Conservation (phyloP, 2,113 vertebrate species). For the Uropsilus gracilis region DNA sequence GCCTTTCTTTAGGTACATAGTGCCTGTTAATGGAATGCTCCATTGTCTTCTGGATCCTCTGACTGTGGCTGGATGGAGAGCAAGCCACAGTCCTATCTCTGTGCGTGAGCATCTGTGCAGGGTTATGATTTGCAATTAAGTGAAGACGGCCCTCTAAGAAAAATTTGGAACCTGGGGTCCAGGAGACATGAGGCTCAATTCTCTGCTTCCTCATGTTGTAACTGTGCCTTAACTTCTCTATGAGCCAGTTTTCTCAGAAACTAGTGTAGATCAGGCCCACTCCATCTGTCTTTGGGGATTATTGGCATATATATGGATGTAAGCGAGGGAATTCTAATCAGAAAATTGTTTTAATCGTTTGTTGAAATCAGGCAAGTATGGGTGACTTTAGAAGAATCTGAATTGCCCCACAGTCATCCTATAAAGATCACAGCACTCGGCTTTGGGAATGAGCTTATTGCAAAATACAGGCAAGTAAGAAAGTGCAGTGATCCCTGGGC, state of each 20-base stretch:
- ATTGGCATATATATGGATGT: background rate
- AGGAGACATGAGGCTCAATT: background rate
- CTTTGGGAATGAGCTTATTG: background rate
- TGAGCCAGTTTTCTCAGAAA: background rate
- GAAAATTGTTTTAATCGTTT: background rate
- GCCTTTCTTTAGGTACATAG: constrained; percentile 40
- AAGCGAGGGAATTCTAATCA: background rate
- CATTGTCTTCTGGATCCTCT: constrained; percentile 20
- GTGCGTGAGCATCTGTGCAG: background rate
- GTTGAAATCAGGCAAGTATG: background rate
- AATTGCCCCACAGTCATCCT: background rate
- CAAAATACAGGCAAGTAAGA: background rate
- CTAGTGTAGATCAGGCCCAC: background rate
- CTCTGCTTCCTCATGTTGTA: background rate
- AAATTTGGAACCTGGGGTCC: background rate
- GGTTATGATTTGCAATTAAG: background rate
- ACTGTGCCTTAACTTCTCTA: background rate
- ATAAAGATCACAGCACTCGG: background rate
- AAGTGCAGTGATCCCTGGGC: background rate
- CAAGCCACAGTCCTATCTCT: background rate
- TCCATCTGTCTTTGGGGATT: background rate
- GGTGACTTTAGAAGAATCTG: background rate
- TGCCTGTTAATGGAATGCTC: background rate
- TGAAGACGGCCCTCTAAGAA: background rate
- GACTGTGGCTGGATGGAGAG: background rate